Percentiles rank a stretch among this genome's conserved stretches.
These are phyloP conservation scores for Monoplex corrugatus DNA, from an alignment of 2,888 invertebrate genomes.

Conservation along the genomic window DNA sequence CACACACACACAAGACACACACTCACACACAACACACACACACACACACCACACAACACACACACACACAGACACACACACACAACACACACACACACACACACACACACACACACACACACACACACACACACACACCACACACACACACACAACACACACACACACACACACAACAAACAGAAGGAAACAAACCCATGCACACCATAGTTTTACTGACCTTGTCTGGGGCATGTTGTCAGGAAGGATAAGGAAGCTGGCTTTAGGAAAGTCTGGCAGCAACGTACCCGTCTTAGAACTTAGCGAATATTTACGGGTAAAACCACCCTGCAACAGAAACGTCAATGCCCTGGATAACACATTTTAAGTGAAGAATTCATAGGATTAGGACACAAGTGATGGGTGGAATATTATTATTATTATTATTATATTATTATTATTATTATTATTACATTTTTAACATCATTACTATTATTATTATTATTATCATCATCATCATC, in stretches of 20 bases:
- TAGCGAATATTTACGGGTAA: constrained; percentile 79
- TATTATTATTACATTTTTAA: too few relatives aligned
- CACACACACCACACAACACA: too few relatives aligned
- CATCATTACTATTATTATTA: constrained; percentile 29
- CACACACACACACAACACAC: background rate
- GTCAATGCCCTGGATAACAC: too few relatives aligned
- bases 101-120: background rate
- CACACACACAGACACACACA: too few relatives aligned
- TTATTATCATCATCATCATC: constrained; percentile 40
- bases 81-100: constrained; percentile 4
- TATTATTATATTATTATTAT: too few relatives aligned
- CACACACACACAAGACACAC: too few relatives aligned
- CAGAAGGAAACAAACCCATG: background rate
- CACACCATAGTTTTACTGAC: constrained; percentile 56
- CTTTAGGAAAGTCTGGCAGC: constrained; percentile 81
- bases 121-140: background rate
- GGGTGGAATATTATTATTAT: too few relatives aligned
- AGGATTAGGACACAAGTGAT: too few relatives aligned
- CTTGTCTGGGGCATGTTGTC: constrained; percentile 73
- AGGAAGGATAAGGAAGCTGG: constrained; percentile 76
- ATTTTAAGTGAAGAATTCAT: too few relatives aligned
- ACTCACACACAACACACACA: too few relatives aligned
- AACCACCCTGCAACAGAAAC: constrained; percentile 78
- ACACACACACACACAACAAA: background rate
- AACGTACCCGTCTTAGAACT: constrained; percentile 81